Conservation (phyloP, 92 coral and sea anemone species). For the Zoanthus sansibaricus region DNA sequence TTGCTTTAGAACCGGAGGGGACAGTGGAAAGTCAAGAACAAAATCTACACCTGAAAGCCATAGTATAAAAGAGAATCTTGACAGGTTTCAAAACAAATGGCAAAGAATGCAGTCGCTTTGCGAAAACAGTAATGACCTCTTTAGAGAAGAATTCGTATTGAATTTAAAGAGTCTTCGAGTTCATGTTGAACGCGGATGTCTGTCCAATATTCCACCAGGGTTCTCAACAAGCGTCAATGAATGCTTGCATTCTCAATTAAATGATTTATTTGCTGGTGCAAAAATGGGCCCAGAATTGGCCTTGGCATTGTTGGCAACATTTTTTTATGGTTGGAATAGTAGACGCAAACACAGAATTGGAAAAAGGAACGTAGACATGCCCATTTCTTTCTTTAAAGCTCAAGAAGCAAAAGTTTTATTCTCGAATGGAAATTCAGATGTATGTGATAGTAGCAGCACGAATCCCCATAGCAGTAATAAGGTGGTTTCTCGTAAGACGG, state of each 20-base stretch:
- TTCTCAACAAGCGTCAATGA: constrained; percentile 60
- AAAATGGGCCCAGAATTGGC: constrained; percentile 56
- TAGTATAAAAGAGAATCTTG: constrained; percentile 36
- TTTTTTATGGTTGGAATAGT: constrained; percentile 65
- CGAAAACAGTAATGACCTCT: too few species aligned
- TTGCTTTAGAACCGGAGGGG: constrained; percentile 49
- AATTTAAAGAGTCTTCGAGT: constrained; percentile 28
- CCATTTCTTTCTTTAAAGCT: not conserved
- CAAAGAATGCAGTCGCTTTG: constrained; percentile 36
- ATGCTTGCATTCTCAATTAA: constrained; percentile 50
- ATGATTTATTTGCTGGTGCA: constrained; percentile 11
- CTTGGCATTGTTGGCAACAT: constrained; percentile 53
- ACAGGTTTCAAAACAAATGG: constrained; percentile 58
- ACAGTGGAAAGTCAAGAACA: constrained; percentile 50
- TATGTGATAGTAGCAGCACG: not conserved
- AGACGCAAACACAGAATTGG: constrained; percentile 42
- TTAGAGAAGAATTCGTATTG: not conserved
- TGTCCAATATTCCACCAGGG: constrained; percentile 62
- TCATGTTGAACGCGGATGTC: constrained; percentile 56
- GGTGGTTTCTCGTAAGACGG: not conserved
- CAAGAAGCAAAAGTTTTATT: not conserved
- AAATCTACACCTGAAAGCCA: constrained; percentile 40
- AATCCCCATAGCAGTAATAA: not conserved
- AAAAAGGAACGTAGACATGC: constrained; percentile 41
- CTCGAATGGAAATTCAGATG: not conserved